A percentile compares a stretch with the other conserved stretches of the same genome.
Conservation (phyloP, 2,113 vertebrate genomes). For the Aspidoscelis tigris region DNA sequence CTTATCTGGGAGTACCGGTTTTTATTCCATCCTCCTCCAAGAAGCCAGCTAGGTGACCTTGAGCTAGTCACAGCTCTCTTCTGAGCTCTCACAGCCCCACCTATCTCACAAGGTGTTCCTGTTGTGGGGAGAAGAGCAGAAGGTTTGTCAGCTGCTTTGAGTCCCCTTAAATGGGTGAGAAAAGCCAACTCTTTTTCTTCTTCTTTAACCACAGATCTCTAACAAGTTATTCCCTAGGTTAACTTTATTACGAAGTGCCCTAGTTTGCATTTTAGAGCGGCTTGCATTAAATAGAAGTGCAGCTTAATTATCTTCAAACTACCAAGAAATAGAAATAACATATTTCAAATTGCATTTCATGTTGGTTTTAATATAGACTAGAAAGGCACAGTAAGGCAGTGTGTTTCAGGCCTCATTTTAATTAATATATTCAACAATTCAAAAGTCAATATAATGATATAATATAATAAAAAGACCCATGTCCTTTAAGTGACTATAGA, state of each 20-base stretch:
- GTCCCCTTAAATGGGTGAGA: too few species aligned
- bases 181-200: too few species aligned
- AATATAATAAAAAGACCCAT: too few species aligned
- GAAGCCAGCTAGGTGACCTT: too few species aligned
- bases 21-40: too few species aligned
- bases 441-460: background rate
- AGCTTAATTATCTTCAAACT: constrained; percentile 1
- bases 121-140: too few species aligned
- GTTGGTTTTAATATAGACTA: constrained; percentile 13
- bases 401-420: constrained; percentile 30
- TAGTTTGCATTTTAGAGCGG: background rate
- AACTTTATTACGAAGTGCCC: fast-evolving
- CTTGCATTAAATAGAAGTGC: background rate
- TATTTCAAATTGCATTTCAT: background rate
- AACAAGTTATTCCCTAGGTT: background rate
- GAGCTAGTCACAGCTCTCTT: too few species aligned
- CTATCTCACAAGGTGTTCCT: too few species aligned
- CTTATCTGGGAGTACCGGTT: too few species aligned
- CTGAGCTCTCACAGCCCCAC: too few species aligned
- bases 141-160: too few species aligned
- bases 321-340: background rate
- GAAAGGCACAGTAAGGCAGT: constrained; percentile 15
- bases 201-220: background rate
- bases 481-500: too few species aligned
- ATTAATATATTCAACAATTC: constrained; percentile 30